These are phyloP conservation scores for Bugula neritina DNA, from an alignment of 2,888 invertebrate genomes.

Conservation along the genomic window DNA sequence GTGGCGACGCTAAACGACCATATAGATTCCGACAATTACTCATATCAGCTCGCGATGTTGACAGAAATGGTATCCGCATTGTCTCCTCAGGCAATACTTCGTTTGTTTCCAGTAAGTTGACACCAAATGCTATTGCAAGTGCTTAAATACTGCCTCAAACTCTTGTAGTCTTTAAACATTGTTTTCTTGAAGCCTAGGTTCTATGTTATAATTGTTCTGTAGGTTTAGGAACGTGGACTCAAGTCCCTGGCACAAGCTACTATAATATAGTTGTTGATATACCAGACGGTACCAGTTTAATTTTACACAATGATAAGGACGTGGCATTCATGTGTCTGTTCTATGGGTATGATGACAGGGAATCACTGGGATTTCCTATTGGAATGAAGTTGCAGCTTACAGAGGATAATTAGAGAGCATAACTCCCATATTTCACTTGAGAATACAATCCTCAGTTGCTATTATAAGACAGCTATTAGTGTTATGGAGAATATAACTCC, in stretches of 20 bases:
- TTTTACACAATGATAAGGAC: not conserved
- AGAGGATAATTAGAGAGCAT: not conserved
- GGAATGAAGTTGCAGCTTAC: not conserved
- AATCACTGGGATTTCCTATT: conserved; percentile 22
- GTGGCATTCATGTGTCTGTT: conserved; percentile 20
- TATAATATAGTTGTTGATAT: conserved; percentile 10
- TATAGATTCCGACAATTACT: not conserved
- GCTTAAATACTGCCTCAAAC: too few relatives aligned
- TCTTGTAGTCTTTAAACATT: too few relatives aligned
- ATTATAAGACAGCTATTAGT: too few relatives aligned
- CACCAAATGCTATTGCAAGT: not conserved
- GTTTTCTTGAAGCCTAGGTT: too few relatives aligned
- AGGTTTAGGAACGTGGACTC: conserved; percentile 2
- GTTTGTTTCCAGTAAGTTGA: conserved; percentile 8
- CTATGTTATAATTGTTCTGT: too few relatives aligned
- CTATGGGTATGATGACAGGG: conserved; percentile 23
- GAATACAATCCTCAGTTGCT: too few relatives aligned
- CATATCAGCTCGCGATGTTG: conserved; percentile 2
- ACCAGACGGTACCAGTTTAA: not conserved
- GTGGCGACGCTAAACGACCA: not conserved
- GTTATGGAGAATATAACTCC: too few relatives aligned
- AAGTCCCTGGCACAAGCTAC: conserved; percentile 1
- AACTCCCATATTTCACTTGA: too few relatives aligned
- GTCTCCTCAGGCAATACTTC: not conserved
- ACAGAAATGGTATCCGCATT: conserved; percentile 3